Base-by-base conservation (phyloP, 2,113 vertebrate species). In the Zonotrichia leucophrys region DNA sequence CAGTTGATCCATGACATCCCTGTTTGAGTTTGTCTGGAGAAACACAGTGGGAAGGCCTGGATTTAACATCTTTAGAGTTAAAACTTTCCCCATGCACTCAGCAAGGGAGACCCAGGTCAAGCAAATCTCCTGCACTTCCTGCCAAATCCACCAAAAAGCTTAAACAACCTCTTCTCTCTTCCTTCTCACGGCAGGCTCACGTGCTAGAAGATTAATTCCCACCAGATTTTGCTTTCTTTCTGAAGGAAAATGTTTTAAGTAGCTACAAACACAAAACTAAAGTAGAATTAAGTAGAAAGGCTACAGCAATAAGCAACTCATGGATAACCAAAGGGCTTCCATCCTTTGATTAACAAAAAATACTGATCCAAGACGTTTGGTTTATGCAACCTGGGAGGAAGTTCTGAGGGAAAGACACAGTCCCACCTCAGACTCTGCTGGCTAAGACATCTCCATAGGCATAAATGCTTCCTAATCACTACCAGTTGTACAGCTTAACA, bases 381-480 rank as follows among this genome's bases (percentile, higher is more conserved):
- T 67, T 83, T 62, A 28, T 21, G 53, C 37, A 93, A 28, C 25
- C 23, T 30, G 17, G 39, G 62, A 91, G 18, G 28, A 77, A 86
- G 37, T 15, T 24, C 27, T 28, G 59, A 70, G 66, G 21, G 33
- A 55, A 66, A 85, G 33, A 22, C 46, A 69, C 21, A 35, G 63
- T 77, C 55, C 63, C 55, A 83, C 42, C 55, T 86, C 63, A 77
- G 63, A 66, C 55, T 90, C 67, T 79, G 59, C 88, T 90, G 63
- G 67, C 75, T 79, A 59, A 86, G 80, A 73, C 62, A 63, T 7
- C 77, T 92, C 87, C 64, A 49, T 1, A 82, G 33, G 68, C 77
- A 84, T 16, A 94, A 95, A 72, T 13, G 46, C 69, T 35, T 76
- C 87, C 81, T 92, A 59, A 79, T 74, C 89, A 49, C 56, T 67